These are phyloP conservation scores for Autographa pulchrina DNA, from an alignment of 2,888 invertebrate genomes.

Conservation along the genomic window DNA sequence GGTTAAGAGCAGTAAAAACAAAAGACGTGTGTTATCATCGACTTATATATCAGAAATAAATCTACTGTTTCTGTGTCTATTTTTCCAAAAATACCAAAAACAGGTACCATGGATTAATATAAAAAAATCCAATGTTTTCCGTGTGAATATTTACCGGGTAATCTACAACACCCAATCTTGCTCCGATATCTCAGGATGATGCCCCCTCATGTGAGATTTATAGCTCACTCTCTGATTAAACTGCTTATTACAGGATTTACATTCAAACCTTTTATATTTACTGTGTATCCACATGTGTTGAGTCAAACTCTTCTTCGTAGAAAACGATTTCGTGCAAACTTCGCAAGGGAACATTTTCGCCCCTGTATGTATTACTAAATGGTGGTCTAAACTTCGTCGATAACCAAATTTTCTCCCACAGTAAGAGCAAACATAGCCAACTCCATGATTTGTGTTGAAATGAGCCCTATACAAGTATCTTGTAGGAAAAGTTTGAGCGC, in stretches of 20 bases:
- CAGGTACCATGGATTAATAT: no score
- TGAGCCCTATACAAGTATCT: conserved; percentile 74
- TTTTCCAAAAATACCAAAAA: no score
- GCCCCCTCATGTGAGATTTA: conserved; percentile 80
- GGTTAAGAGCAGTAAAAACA: no score
- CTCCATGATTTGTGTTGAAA: conserved; percentile 77
- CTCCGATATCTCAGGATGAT: conserved; percentile 72
- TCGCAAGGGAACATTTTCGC: conserved; percentile 84
- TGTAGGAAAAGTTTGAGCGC: conserved; percentile 71
- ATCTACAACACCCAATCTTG: conserved; percentile 25
- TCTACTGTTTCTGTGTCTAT: no score
- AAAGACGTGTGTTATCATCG: no score
- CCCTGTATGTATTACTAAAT: conserved; percentile 86
- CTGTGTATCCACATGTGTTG: conserved; percentile 85
- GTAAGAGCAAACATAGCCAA: conserved; percentile 75
- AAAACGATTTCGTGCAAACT: conserved; percentile 82
- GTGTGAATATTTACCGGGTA: not conserved
- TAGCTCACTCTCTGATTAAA: conserved; percentile 82
- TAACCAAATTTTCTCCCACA: conserved; percentile 78
- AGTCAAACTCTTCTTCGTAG: conserved; percentile 77
- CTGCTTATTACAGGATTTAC: conserved; percentile 78
- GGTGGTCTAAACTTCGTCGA: conserved; percentile 76
- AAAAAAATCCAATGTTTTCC: conserved; percentile 21
- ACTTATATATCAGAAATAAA: no score
- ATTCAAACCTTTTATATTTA: conserved; percentile 79